phyloP scores from a whole-genome alignment of 2,113 vertebrate genomes.

The Oxyura jamaicensis region DNA sequence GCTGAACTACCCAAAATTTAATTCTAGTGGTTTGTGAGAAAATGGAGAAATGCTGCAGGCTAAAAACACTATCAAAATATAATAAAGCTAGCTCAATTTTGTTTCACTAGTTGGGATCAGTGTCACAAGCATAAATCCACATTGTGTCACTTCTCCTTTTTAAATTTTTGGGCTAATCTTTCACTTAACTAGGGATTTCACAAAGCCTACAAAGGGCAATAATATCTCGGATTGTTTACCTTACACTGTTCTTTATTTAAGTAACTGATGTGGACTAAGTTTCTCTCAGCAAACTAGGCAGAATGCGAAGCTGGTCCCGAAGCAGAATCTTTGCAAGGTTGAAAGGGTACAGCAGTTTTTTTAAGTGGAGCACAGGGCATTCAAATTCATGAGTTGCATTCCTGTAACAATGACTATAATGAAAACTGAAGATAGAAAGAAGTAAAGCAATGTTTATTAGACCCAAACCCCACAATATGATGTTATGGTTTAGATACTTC shows the following conservation, averaged over 20 bases:
- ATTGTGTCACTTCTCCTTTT: background rate
- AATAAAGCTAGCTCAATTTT: constrained; percentile 5
- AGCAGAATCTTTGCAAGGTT: background rate
- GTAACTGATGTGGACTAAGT: background rate
- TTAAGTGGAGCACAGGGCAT: background rate
- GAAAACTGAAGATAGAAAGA: background rate
- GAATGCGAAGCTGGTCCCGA: background rate
- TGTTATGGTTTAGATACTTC: background rate
- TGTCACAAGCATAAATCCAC: background rate
- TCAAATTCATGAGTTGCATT: background rate
- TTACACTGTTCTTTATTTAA: constrained; percentile 17
- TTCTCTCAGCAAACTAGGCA: background rate
- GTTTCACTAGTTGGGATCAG: background rate
- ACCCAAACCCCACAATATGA: background rate
- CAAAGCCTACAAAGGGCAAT: background rate
- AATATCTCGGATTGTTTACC: background rate
- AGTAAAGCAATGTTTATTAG: constrained; percentile 10
- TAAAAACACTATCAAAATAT: constrained; percentile 23
- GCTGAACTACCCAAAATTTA: constrained; percentile 43
- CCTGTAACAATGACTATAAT: background rate
- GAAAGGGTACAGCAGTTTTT: background rate
- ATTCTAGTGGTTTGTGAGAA: constrained; percentile 26
- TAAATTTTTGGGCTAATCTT: constrained; percentile 7
- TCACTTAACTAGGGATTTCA: background rate
- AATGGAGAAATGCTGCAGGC: constrained; percentile 8